These are phyloP conservation scores for Chironomus riparius DNA, from an alignment of 2,888 invertebrate species.

Conservation along the genomic window DNA sequence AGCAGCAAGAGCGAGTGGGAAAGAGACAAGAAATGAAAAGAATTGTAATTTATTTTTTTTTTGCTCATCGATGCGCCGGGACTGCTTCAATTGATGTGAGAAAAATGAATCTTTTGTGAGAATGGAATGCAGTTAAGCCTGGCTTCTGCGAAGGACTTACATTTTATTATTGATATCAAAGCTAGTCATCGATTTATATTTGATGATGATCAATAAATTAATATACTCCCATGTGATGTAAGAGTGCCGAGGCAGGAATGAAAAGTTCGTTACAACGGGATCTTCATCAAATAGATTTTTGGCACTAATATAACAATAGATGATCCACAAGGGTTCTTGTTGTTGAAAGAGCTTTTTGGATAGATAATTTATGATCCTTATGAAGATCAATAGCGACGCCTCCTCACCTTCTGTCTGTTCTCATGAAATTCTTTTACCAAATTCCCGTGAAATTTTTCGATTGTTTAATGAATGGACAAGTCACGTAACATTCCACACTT, in stretches of 20 bases:
- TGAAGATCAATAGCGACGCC: background rate
- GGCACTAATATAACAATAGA: background rate
- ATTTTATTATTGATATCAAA: background rate
- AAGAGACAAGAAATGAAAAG: background rate
- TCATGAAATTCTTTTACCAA: background rate
- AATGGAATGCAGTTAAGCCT: constrained; percentile 2
- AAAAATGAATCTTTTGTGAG: background rate
- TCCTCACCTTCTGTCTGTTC: background rate
- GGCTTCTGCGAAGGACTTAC: constrained; percentile 21
- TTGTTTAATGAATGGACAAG: background rate
- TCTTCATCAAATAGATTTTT: too few relatives aligned
- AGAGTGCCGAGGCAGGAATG: background rate
- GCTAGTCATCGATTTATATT: background rate
- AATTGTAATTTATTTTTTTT: constrained; percentile 19
- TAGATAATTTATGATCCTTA: background rate
- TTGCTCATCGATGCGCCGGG: background rate
- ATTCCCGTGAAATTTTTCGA: background rate
- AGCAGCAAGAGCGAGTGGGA: too few relatives aligned
- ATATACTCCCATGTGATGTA: too few relatives aligned
- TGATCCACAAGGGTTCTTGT: background rate
- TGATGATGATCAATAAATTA: background rate
- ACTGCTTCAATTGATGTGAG: constrained; percentile 11
- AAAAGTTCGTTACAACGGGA: background rate
- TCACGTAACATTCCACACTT: background rate
- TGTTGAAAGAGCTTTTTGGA: background rate